Evolutionary conservation across 2,797 vertebrate species (phyloP), one percentile per base, ranked within the genome.

Genomic region (Tragopan temminckii): DNA sequence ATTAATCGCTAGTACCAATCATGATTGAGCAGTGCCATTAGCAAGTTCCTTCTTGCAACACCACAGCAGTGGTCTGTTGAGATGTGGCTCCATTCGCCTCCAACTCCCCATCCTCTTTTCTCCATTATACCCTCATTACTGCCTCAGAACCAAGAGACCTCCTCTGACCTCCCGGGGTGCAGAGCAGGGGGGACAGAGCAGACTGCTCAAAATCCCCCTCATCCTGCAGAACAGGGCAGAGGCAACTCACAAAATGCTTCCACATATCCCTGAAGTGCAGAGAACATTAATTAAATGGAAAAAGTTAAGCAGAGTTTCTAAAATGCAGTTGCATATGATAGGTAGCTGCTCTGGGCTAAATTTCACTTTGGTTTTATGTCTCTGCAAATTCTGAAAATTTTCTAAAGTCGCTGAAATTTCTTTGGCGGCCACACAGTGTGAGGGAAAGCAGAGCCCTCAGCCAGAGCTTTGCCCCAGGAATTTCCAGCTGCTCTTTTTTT

Each of bases 341-440:
- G 16, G 52, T 7, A 85, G 12, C 36, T 72, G 27, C 58, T 75
- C 50, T 36, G 12, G n/a, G 48, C 7, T 8, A 55, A 58, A 68
- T 66, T 86, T 79, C 45, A 35, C 11, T 86, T 67, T 5, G 3
- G 10, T 71, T 77, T 90, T 74, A 63, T 17, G 61, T 21, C 38
- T 76, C 46, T 68, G 24, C 27, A 91, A 85, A 91, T 85, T 76
- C 27, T 76, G 52, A 93, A 83, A 89, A 79, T 42, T 69, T 52
- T 53, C 46, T 52, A 3, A 81, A 94, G 70, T 88, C 67, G 57
- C 55, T 48, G 57, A 83, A 91, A 79, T 48, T 20, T 48, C 55
- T 80, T 50, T 80, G 24, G 33, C 2, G 7, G 86, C 57, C 50
- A 35, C 1, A 3, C 12, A 11, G 78, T 68, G 31, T 59, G 52